Base-by-base conservation (phyloP, 2,888 invertebrate genomes). In the Ophion ellenae region DNA sequence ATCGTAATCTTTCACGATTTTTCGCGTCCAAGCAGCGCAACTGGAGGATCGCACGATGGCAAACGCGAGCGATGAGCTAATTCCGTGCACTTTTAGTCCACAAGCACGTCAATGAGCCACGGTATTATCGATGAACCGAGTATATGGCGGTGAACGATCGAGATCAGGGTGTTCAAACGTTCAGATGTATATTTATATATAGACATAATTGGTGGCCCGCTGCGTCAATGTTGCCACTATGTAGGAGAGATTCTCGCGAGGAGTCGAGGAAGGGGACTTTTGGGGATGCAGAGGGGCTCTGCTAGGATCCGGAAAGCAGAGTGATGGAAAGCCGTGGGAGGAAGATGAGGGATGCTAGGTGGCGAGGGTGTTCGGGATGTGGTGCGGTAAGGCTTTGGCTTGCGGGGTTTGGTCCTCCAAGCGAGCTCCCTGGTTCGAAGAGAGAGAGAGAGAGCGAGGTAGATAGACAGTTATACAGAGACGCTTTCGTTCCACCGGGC, bases 401-500 rank as follows among this genome's bases (percentile, higher is more conserved):
- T 77, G 81, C 73, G 86, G 84, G 84, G 76, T 80, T 83, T 80
- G 66, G 71, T 85, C 69, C 75, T 45, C 69, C 40, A 47, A 66
- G 47, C n/a, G 32, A 47, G 53, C 47, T 61, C 63, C 73, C 64
- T 40, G 82, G 79, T 61, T 61, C 20, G 76, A 59, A 74, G 66
- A 67, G 73, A 24, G 61, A 74, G 67, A 66, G 70, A 47, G 67
- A 61, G 47, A 78, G 63, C 64, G 57, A 59, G 32, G 59, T 61
- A 66, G 66, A 79, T 76, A 79, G 45, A 78, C 36, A 40, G 78
- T 63, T 79, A 61, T 83, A 63, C 74, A 67, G 67, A 47, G 66
- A 67, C 66, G 61, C 79, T 75, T 47, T 63, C 83, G 80, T 76
- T 86, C 61, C 80, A 73, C 73, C 71, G 69, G 96, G 96, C 96